Evolutionary conservation across 2,797 vertebrate species (phyloP).

Genomic region (Falco naumanni): DNA sequence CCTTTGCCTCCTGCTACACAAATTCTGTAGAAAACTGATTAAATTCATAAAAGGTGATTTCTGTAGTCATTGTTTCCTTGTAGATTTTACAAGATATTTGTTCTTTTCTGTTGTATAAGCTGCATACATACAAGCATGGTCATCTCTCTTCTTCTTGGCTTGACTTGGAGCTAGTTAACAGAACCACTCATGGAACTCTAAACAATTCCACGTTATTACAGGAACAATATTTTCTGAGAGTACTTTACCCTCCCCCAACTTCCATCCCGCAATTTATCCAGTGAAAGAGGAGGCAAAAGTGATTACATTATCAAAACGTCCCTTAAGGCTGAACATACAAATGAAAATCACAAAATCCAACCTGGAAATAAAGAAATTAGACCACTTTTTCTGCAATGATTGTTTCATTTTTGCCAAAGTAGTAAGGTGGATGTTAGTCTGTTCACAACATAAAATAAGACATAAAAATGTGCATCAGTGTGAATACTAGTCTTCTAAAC

Average conservation of each 20-base stretch:
- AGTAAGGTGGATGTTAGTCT: not conserved
- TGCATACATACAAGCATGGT: not conserved
- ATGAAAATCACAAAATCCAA: not conserved
- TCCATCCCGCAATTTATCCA: not conserved
- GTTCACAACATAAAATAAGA: not conserved
- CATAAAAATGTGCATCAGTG: not conserved
- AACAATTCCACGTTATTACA: not conserved
- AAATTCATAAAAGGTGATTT: not conserved
- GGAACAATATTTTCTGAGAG: not conserved
- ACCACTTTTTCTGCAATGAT: not conserved
- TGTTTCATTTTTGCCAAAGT: not conserved
- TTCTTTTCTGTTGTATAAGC: not conserved
- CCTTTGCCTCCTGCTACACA: not conserved
- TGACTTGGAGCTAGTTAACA: not conserved
- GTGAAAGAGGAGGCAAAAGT: not conserved
- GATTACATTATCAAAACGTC: not conserved
- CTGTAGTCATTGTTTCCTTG: not conserved
- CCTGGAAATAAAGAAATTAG: constrained; percentile 15
- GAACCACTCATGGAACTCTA: not conserved
- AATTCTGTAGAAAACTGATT: not conserved
- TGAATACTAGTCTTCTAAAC: not conserved
- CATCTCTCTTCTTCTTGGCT: constrained; percentile 6
- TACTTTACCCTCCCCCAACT: not conserved
- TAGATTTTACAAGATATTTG: not conserved
- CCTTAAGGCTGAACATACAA: not conserved